Percentiles rank a stretch among this genome's conserved stretches.
These are phyloP conservation scores for Polydrusus tereticollis DNA, from an alignment of 2,888 invertebrate species.

Conservation along the genomic window DNA sequence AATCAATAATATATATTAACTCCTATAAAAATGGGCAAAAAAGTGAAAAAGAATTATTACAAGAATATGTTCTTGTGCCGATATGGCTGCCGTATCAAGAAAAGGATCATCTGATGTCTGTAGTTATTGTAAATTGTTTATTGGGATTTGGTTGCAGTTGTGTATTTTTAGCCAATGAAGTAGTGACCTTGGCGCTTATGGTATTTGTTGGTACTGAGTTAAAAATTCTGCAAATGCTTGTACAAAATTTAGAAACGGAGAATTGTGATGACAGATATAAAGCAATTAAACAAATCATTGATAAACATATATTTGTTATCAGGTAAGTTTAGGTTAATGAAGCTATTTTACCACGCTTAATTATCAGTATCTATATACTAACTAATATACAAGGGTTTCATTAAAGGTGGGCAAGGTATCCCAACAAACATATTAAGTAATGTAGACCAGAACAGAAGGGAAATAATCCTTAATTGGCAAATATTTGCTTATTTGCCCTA, in stretches of 20 bases:
- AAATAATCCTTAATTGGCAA: too few species aligned
- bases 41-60: background rate
- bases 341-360: too few species aligned
- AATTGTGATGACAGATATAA: background rate
- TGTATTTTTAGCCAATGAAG: background rate
- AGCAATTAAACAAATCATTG: background rate
- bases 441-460: too few species aligned
- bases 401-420: too few species aligned
- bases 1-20: background rate
- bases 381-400: too few species aligned
- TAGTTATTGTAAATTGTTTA: background rate
- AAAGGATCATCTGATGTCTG: background rate
- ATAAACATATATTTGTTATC: background rate
- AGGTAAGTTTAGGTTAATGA: too few species aligned
- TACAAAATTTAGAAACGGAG: background rate
- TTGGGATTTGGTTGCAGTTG: background rate
- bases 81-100: background rate
- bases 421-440: too few species aligned
- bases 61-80: background rate
- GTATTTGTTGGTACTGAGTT: background rate
- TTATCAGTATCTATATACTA: too few species aligned
- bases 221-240: background rate
- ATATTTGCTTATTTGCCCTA: too few species aligned
- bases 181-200: background rate
- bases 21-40: background rate